Evolutionary conservation across 2,797 vertebrate genomes (phyloP), one percentile per base, ranked within the genome.

Genomic region (Eulemur rubriventer): DNA sequence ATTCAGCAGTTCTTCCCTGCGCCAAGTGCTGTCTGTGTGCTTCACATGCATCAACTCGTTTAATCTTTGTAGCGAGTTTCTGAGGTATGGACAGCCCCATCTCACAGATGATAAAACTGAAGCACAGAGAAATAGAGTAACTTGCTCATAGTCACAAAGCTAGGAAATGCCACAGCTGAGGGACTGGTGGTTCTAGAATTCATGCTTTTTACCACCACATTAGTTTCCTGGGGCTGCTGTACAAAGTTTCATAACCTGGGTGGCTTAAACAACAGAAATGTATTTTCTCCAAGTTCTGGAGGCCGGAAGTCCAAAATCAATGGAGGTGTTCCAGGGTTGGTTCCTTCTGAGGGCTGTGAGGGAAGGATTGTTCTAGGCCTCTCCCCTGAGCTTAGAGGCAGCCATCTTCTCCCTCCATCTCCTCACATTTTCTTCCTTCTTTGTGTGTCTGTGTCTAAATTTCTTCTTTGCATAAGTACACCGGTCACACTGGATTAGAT

Each of bases 11-110:
- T 24, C 14, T 41, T 50, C 52, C 20, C 17, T 4, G 6, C 0
- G 2, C 6, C 17, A 14, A 46, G n/a, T 50, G 6, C 24, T 26
- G 4, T 24, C 35, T 30, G 9, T 16, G 0, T 17, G 28, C 33
- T 43, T 9, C 4, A 7, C 20, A 14, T 0, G 3, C 17, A 16
- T 6, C 4, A 3, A 35, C 30, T 82, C 55, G 4, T 9, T 67
- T 7, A 11, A 28, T 2, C 20, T 7, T 41, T 11, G 14, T 22
- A 48, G 80, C 35, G n/a, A 8, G 35, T 10, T 38, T 65, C 2
- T 33, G 72, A 50, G 55, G 28, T 10, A 12, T 6, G 0, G 8
- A 5, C 43, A 70, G 41, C 46, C 59, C 63, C 46, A 2, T 79
- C 38, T 46, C 46, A 52, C 2, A 30, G 81, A 87, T 33, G 59